Percentiles rank a stretch among this genome's conserved stretches.
Evolutionary conservation across 2,797 vertebrate species (phyloP).

Genomic region (Sebastes matsubarae): DNA sequence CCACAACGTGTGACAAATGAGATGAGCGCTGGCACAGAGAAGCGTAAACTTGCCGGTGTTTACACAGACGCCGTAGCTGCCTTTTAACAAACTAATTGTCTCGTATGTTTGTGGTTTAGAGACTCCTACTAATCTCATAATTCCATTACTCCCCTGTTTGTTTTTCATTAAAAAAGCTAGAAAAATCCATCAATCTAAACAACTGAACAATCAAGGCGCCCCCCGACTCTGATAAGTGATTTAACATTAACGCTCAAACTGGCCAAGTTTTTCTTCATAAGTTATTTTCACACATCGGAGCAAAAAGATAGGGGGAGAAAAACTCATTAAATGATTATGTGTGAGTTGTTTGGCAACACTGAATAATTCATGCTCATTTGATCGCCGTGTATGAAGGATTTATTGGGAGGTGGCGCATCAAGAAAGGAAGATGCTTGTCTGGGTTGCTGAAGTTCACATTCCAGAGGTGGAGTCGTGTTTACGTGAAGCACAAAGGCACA

Average conservation of each 20-base stretch:
- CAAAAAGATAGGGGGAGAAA: conserved; percentile 50
- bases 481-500: conserved; percentile 10
- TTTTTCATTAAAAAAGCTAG: conserved; percentile 44
- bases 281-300: conserved; percentile 50
- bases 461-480: conserved; percentile 28
- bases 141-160: conserved; percentile 56
- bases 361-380: conserved; percentile 78
- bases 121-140: conserved; percentile 44
- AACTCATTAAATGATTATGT: conserved; percentile 78
- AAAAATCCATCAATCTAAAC: conserved; percentile 29
- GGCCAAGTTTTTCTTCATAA: conserved; percentile 33
- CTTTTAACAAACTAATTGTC: conserved; percentile 36
- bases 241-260: conserved; percentile 30
- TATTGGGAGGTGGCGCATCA: conserved; percentile 53
- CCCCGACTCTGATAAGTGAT: conserved; percentile 19
- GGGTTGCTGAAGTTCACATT: conserved; percentile 53
- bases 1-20: conserved; percentile 46
- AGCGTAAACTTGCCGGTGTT: conserved; percentile 20
- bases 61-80: conserved; percentile 10
- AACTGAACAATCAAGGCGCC: conserved; percentile 1
- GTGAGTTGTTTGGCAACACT: conserved; percentile 69
- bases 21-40: conserved; percentile 9
- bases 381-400: conserved; percentile 68
- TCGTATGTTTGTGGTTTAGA: conserved; percentile 45
- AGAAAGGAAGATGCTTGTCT: conserved; percentile 55